Conservation (phyloP, 2,113 vertebrate genomes). For the Miniopterus natalensis region DNA sequence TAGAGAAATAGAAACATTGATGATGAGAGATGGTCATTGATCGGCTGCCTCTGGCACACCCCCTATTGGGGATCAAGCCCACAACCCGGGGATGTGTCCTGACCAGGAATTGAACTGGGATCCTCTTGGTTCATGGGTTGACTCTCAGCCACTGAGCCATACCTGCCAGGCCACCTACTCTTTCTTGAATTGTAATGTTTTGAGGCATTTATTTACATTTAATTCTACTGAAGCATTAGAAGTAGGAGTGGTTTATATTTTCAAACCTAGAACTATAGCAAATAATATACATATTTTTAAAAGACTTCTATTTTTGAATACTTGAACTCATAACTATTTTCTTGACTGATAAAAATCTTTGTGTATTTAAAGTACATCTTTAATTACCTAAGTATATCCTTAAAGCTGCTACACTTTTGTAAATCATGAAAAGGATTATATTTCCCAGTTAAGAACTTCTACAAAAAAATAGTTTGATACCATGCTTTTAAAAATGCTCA, state of each 20-base stretch:
- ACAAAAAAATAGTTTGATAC: background rate
- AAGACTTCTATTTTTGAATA: background rate
- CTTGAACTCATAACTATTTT: conserved; percentile 7
- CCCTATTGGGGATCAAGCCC: no score
- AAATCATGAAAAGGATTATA: conserved; percentile 31
- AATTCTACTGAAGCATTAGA: background rate
- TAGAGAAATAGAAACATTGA: no score
- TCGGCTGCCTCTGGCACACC: no score
- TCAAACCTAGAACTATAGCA: background rate
- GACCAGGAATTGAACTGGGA: no score
- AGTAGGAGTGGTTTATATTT: background rate
- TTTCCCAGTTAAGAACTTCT: conserved; percentile 14
- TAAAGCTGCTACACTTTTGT: conserved; percentile 32
- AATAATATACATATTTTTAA: background rate
- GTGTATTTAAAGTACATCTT: conserved; percentile 45
- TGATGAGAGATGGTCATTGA: no score
- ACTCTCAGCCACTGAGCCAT: no score
- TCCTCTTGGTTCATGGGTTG: no score
- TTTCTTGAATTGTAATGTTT: background rate
- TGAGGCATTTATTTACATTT: background rate
- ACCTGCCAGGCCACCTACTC: background rate
- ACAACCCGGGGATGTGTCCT: no score
- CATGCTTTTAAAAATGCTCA: background rate
- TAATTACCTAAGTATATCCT: background rate
- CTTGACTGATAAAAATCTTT: background rate